Conservation (phyloP, 2,113 vertebrate species). For the Clarias gariepinus region DNA sequence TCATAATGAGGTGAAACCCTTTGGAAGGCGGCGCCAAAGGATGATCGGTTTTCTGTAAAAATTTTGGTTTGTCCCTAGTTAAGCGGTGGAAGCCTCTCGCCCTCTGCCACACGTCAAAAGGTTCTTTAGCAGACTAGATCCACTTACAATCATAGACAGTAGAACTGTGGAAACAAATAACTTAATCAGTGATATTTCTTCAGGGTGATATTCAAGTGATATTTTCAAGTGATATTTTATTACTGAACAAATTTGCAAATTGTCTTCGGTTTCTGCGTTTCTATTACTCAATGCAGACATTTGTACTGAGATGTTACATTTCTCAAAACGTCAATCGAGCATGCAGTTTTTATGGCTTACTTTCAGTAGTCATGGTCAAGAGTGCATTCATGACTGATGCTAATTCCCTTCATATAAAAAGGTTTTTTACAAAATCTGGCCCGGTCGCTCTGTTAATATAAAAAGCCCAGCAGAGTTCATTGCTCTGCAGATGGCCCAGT, state of each 20-base stretch:
- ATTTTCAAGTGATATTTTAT: no score
- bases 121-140: conserved; percentile 52
- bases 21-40: conserved; percentile 31
- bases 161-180: not conserved
- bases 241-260: not conserved
- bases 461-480: conserved; percentile 26
- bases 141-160: not conserved
- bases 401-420: conserved; percentile 43
- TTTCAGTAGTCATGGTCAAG: not conserved
- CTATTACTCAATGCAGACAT: not conserved
- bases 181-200: not conserved
- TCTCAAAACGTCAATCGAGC: not conserved
- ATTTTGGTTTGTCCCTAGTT: conserved; percentile 23
- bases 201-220: no score
- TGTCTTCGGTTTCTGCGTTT: not conserved
- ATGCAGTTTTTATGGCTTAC: no score
- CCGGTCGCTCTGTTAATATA: not conserved
- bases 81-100: conserved; percentile 44
- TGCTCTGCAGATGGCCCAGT: conserved; percentile 55
- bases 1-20: conserved; percentile 42
- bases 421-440: conserved; percentile 15
- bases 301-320: not conserved
- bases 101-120: conserved; percentile 57
- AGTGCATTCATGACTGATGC: conserved; percentile 4
- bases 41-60: conserved; percentile 53